Conservation (phyloP, 2,113 vertebrate species). For the Phalacrocorax pelagicus region DNA sequence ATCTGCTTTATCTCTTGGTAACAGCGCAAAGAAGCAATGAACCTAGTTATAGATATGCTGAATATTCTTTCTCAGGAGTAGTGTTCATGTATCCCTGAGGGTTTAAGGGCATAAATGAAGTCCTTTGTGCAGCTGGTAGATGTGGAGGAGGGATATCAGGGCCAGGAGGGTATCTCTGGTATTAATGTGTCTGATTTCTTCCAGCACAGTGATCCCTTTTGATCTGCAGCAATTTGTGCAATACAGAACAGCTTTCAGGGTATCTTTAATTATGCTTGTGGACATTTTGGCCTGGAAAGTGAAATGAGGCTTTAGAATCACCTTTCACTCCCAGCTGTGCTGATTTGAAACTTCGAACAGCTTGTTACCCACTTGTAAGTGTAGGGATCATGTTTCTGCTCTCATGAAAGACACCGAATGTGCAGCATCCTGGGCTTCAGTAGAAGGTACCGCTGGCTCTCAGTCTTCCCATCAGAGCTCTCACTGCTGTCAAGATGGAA, state of each 20-base stretch:
- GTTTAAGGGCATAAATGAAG: conserved; percentile 48
- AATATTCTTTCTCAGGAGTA: conserved; percentile 11
- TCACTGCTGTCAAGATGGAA: background rate
- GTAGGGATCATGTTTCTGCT: background rate
- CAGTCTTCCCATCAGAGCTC: background rate
- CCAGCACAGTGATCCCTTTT: conserved; percentile 41
- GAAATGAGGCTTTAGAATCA: conserved; percentile 25
- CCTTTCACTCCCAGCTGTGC: conserved; percentile 26
- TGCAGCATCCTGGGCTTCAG: background rate
- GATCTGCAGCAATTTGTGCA: conserved; percentile 41
- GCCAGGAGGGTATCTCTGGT: conserved; percentile 40
- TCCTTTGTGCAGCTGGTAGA: conserved; percentile 25
- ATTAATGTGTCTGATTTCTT: conserved; percentile 36
- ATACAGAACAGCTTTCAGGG: conserved; percentile 6
- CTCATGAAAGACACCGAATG: background rate
- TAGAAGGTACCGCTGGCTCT: background rate
- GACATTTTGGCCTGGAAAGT: conserved; percentile 9
- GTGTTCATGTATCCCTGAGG: background rate
- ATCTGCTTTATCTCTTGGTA: background rate
- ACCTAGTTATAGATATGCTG: background rate
- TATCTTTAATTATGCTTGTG: conserved; percentile 44
- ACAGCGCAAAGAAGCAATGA: background rate
- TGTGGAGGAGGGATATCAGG: conserved; percentile 14
- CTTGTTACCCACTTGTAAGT: background rate
- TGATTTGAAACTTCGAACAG: background rate